A percentile compares a stretch with the other conserved stretches of the same genome.
phyloP scores from a whole-genome alignment of 1,140 invertebrate species.

The Callitettix versicolor region DNA sequence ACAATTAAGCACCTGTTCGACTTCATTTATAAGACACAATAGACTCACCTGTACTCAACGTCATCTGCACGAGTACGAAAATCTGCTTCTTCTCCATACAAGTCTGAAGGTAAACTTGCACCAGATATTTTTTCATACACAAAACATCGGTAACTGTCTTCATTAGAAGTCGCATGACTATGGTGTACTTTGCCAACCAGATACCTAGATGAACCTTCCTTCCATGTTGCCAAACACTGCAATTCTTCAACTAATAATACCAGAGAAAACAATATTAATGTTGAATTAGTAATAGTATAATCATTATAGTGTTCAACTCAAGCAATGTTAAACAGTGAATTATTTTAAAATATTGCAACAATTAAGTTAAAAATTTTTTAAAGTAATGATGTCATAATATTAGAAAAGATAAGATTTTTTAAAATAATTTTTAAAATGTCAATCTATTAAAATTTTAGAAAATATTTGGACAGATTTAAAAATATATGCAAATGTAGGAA shows the following conservation, averaged over 20 bases:
- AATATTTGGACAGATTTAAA: no score
- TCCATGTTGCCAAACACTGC: slow-evolving; percentile 53
- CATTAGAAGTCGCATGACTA: slow-evolving; percentile 76
- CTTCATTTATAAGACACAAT: no score
- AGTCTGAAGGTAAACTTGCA: slow-evolving; percentile 22
- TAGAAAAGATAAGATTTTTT: no score
- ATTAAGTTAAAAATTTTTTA: no score
- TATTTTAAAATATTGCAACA: no score
- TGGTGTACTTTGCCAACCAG: slow-evolving; percentile 55
- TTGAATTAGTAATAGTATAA: not conserved
- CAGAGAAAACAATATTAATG: not conserved
- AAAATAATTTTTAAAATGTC: no score
- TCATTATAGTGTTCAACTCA: no score
- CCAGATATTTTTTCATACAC: slow-evolving; percentile 66
- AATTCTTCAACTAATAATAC: slow-evolving; percentile 48
- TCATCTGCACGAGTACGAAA: slow-evolving; percentile 11
- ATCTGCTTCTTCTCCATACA: slow-evolving; percentile 5
- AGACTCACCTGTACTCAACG: slow-evolving; percentile 18
- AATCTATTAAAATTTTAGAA: no score
- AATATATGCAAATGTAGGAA: no score
- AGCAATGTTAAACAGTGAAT: no score
- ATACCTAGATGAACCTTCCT: slow-evolving; percentile 49
- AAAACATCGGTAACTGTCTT: slow-evolving; percentile 86
- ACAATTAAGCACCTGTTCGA: no score
- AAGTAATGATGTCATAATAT: no score